Percentiles rank a stretch among this genome's conserved stretches.
Evolutionary conservation across 1,140 invertebrate species (phyloP).

Genomic region (Achroia grisella): DNA sequence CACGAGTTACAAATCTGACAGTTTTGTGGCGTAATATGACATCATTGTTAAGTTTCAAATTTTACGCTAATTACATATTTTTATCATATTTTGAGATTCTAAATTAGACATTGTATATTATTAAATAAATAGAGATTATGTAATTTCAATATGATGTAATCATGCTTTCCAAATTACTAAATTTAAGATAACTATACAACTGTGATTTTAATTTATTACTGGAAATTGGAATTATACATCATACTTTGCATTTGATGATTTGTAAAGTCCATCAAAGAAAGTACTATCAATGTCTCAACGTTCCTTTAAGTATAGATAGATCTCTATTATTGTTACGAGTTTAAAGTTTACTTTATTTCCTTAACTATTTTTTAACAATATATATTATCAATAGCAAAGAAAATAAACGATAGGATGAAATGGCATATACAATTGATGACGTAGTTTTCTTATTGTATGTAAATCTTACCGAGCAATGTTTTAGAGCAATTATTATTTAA

Average conservation of each 20-base stretch:
- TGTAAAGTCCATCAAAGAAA: constrained; percentile 50
- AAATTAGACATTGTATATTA: constrained; percentile 39
- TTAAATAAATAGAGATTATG: constrained; percentile 25
- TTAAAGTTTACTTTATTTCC: constrained; percentile 24
- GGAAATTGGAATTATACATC: constrained; percentile 34
- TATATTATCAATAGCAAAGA: too few species aligned
- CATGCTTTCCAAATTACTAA: constrained; percentile 33
- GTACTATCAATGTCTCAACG: constrained; percentile 48
- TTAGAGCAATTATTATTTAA: too few species aligned
- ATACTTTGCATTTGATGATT: constrained; percentile 18
- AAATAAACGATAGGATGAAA: too few species aligned
- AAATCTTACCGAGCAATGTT: too few species aligned
- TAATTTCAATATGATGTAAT: constrained; percentile 21
- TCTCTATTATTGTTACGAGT: constrained; percentile 66
- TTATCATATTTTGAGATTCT: constrained; percentile 48
- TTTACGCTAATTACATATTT: constrained; percentile 48
- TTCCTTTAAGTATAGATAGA: constrained; percentile 71
- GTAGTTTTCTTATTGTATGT: too few species aligned
- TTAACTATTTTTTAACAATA: too few species aligned
- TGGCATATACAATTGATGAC: too few species aligned
- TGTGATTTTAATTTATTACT: constrained; percentile 70
- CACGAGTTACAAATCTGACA: constrained; percentile 11
- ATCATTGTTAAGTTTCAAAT: constrained; percentile 61
- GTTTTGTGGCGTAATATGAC: constrained; percentile 12
- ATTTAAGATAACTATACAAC: constrained; percentile 52